Evolutionary conservation across 2,797 vertebrate genomes (phyloP).

Genomic region (Cyclopterus lumpus): DNA sequence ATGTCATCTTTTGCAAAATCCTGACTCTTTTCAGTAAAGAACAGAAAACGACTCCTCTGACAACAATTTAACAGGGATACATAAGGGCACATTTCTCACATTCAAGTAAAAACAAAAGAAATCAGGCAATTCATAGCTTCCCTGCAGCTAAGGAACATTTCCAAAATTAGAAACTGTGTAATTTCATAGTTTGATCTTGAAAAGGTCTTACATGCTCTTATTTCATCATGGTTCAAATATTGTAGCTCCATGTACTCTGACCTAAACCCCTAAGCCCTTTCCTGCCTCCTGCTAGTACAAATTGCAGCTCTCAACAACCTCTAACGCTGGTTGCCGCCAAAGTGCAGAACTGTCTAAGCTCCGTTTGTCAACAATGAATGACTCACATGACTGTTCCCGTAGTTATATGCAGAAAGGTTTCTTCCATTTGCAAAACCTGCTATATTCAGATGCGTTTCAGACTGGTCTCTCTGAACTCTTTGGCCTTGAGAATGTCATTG

Average conservation of each 20-base stretch:
- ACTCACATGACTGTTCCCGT: background rate
- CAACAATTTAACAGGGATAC: too few relatives aligned
- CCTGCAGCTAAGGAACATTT: background rate
- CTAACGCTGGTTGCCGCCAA: background rate
- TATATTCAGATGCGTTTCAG: slow-evolving; percentile 2
- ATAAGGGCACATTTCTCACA: background rate
- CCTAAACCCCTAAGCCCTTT: slow-evolving; percentile 17
- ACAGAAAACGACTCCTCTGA: too few relatives aligned
- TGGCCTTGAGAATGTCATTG: background rate
- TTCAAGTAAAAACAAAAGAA: background rate
- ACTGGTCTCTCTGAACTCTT: background rate
- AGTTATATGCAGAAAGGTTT: background rate
- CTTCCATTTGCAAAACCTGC: background rate
- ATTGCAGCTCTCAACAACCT: slow-evolving; percentile 26
- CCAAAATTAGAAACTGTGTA: background rate
- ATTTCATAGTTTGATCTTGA: background rate
- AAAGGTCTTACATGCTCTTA: slow-evolving; percentile 2
- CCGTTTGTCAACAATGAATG: background rate
- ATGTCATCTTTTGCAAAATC: too few relatives aligned
- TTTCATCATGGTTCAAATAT: background rate
- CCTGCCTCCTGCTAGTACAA: background rate
- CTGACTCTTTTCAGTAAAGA: too few relatives aligned
- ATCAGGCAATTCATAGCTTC: background rate
- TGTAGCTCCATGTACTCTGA: background rate
- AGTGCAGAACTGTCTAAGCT: slow-evolving; percentile 1